Percentiles rank a stretch among this genome's conserved stretches.
These are phyloP conservation scores for Plecotus auritus DNA, from an alignment of 2,113 vertebrate species.

Conservation along the genomic window DNA sequence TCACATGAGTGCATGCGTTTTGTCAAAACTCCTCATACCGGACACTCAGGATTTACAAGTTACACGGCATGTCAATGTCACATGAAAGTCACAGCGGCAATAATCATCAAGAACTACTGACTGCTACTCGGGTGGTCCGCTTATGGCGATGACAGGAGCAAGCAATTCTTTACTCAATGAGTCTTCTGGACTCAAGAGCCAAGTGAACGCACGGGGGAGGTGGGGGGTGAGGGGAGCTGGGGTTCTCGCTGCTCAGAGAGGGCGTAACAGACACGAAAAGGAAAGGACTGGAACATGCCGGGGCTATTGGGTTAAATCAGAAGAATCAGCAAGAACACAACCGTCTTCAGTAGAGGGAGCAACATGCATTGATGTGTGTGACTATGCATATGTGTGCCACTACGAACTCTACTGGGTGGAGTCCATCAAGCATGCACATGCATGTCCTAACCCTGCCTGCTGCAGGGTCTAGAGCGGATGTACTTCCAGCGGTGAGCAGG, in stretches of 20 bases:
- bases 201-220: neutral
- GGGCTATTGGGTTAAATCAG: neutral
- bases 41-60: neutral
- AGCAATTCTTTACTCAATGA: neutral
- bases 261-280: neutral
- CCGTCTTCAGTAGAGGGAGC: neutral
- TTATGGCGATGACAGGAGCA: neutral
- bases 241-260: neutral
- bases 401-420: neutral
- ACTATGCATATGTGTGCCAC: neutral
- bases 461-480: neutral
- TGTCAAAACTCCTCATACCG: neutral
- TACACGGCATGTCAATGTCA: neutral
- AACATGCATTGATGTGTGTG: neutral
- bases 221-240: neutral
- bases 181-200: neutral
- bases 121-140: neutral
- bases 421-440: neutral
- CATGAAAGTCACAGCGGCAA: neutral
- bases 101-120: neutral
- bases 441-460: neutral
- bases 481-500: neutral
- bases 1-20: neutral
- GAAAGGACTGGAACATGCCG: neutral
- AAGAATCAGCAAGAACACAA: neutral